These are phyloP conservation scores for Dryococelus australis DNA, from an alignment of 2,888 invertebrate genomes.

Conservation along the genomic window DNA sequence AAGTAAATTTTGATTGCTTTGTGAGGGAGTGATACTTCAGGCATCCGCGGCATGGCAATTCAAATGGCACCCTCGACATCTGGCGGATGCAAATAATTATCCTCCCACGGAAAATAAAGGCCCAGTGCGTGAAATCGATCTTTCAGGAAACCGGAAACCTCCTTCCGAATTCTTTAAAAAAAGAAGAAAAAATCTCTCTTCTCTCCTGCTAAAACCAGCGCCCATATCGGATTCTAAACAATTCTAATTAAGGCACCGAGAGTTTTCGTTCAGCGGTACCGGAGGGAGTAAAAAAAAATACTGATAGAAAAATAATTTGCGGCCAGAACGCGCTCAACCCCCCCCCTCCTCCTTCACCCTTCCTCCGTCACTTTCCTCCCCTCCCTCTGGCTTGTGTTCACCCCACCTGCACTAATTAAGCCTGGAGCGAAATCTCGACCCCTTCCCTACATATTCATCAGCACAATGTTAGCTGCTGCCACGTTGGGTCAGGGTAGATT, in stretches of 20 bases:
- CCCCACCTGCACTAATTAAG: constrained; percentile 28
- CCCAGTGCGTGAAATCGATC: background rate
- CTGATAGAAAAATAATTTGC: constrained; percentile 13
- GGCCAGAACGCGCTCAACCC: background rate
- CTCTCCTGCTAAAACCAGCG: background rate
- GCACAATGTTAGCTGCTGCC: constrained; percentile 17
- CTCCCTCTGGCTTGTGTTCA: background rate
- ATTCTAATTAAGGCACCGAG: background rate
- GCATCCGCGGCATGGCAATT: background rate
- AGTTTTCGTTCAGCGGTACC: background rate
- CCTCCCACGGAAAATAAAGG: background rate
- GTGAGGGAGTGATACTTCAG: background rate
- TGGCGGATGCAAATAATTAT: background rate
- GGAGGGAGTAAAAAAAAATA: background rate
- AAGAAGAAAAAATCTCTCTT: background rate
- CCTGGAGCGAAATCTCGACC: background rate
- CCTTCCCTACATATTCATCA: constrained; percentile 26
- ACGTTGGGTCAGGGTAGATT: background rate
- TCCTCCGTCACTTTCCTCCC: background rate
- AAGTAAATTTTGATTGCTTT: background rate
- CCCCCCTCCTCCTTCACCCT: background rate
- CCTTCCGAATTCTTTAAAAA: background rate
- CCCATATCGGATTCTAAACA: constrained; percentile 10
- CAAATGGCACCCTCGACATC: background rate
- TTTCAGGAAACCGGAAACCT: background rate